Base-by-base conservation (phyloP, 92 coral and sea anemone species). In the Paragorgia papillata region DNA sequence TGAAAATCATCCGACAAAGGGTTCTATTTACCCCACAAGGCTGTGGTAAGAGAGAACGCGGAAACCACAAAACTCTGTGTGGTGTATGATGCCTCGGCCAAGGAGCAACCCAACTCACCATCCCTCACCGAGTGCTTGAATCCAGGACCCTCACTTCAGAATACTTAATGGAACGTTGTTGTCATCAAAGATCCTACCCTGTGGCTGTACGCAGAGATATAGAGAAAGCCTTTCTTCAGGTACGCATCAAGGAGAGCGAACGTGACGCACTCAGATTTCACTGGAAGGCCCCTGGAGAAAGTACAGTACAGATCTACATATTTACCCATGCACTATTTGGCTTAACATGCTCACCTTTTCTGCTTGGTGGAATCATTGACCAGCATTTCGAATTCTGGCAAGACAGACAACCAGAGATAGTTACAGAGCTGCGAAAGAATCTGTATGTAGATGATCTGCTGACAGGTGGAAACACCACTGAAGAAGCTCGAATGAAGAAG, bases 381-480 rank as follows among this genome's bases (percentile, higher is more conserved):
- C 58, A 51, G 17, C 58, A 51, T 51, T 17, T 51, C 21, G n/a
- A 5, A 51, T 22, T 17, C 2, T 56, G 62, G 62, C 9, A 56
- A 56, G 71, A 14, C 3, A 64, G 19, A 26, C 27, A 19, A 3
- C 71, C 71, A 37, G 71, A 64, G 71, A 18, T 19, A 10, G 71
- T 64, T 6, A 51, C 22, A 15, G 44, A 64, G 28, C 14, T 64
- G 5, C 48, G 49, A 12, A 30, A 24, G 5, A 64, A 29, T 31
- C 27, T 64, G 51, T 64, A 64, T 17, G 71, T 37, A 14, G 71
- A 64, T 24, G 71, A 64, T 2, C 18, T 64, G 27, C 27, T 64
- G 3, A 27, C 71, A 0, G 51, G 71, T 14, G 71, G 44, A 28
- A 1, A 18, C 2, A 64, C 44, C 51, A 24, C 14, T 27, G 12